These are phyloP conservation scores for Trimorus sp. DNA, from an alignment of 2,888 invertebrate genomes.

Conservation along the genomic window DNA sequence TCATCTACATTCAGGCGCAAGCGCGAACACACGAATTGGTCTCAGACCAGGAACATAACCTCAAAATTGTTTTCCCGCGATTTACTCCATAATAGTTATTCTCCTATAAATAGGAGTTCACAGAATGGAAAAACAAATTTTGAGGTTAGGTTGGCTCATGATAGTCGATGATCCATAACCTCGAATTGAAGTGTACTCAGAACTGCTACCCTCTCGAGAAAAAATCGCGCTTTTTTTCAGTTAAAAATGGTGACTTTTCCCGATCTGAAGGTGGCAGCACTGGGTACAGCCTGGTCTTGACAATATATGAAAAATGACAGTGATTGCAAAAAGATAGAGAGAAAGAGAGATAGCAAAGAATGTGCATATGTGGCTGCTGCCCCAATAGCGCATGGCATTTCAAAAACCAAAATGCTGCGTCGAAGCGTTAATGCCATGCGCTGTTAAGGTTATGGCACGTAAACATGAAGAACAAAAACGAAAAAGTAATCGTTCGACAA, in stretches of 20 bases:
- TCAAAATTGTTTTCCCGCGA: background rate
- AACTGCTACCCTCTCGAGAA: too few relatives aligned
- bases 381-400: too few relatives aligned
- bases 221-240: too few relatives aligned
- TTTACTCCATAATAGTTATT: too few relatives aligned
- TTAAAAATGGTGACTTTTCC: too few relatives aligned
- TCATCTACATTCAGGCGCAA: conserved; percentile 59
- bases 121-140: background rate
- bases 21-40: conserved; percentile 38
- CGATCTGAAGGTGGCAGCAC: too few relatives aligned
- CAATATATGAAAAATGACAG: background rate
- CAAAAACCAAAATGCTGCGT: too few relatives aligned
- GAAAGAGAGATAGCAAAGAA: conserved; percentile 25
- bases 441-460: conserved; percentile 9
- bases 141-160: background rate
- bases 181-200: too few relatives aligned
- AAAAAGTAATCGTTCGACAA: background rate
- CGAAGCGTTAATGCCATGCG: too few relatives aligned
- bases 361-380: conserved; percentile 35
- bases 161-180: too few relatives aligned
- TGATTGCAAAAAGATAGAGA: conserved; percentile 1
- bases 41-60: conserved; percentile 34
- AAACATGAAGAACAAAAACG: conserved; percentile 22
- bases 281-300: conserved; percentile 8
- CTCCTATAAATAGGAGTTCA: background rate